Conservation (phyloP, 92 coral and sea anemone genomes). For the Paragorgia papillata region DNA sequence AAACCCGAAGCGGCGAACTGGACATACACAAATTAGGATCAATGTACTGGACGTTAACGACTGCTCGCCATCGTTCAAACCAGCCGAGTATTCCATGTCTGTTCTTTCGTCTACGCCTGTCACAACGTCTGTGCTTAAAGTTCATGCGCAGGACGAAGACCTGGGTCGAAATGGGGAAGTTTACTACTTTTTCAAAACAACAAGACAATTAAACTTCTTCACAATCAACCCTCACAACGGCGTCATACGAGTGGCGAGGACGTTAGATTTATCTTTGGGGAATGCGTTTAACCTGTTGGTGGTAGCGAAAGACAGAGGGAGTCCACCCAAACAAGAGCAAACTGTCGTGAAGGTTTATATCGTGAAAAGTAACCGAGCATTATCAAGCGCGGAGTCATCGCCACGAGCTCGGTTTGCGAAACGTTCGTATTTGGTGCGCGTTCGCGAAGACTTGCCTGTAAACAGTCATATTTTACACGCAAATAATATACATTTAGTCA, state of each 20-base stretch:
- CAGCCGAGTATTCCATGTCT: conserved; percentile 63
- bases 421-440: conserved; percentile 69
- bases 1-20: conserved; percentile 57
- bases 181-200: conserved; percentile 66
- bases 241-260: conserved; percentile 58
- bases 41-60: conserved; percentile 86
- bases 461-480: conserved; percentile 74
- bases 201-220: conserved; percentile 62
- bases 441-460: conserved; percentile 89
- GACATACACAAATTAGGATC: conserved; percentile 74
- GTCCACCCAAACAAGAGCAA: conserved; percentile 52
- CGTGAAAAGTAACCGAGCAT: conserved; percentile 65
- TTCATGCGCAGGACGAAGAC: conserved; percentile 85
- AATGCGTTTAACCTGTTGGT: conserved; percentile 68
- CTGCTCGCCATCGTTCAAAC: conserved; percentile 70
- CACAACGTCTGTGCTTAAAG: conserved; percentile 77
- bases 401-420: conserved; percentile 57
- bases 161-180: conserved; percentile 71
- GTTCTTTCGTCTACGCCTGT: conserved; percentile 72
- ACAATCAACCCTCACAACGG: conserved; percentile 72
- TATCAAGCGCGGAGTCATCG: conserved; percentile 25
- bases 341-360: conserved; percentile 71
- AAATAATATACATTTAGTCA: conserved; percentile 38
- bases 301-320: conserved; percentile 85
- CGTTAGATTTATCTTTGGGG: conserved; percentile 71